Conservation (phyloP, 1,140 invertebrate genomes). For the Trissolcus basalis region DNA sequence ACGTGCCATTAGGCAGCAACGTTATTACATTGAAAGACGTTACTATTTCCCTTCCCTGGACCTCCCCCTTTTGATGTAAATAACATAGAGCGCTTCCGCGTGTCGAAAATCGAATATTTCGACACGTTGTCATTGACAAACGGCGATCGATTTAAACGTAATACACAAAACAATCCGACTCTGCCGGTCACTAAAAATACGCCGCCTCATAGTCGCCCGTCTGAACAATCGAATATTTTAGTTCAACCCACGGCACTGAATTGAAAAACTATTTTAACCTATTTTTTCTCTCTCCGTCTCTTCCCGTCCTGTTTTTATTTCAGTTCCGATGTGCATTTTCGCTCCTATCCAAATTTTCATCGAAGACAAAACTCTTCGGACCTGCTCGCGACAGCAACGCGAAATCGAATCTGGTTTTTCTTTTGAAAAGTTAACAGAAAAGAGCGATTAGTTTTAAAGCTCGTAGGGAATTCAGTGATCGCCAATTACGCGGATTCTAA, state of each 20-base stretch:
- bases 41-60: constrained; percentile 20
- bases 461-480: constrained; percentile 38
- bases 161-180: constrained; percentile 4
- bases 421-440: constrained; percentile 34
- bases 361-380: constrained; percentile 5
- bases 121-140: constrained; percentile 31
- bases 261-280: too few relatives aligned
- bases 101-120: constrained; percentile 22
- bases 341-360: constrained; percentile 11
- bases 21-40: constrained; percentile 32
- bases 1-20: constrained; percentile 31
- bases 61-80: constrained; percentile 23
- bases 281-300: too few relatives aligned
- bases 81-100: constrained; percentile 25
- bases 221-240: too few relatives aligned
- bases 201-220: too few relatives aligned
- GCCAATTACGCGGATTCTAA: constrained; percentile 38
- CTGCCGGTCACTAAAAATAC: neutral
- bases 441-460: constrained; percentile 36
- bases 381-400: neutral
- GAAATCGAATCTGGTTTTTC: constrained; percentile 38
- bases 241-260: too few relatives aligned
- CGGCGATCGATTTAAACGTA: constrained; percentile 24
- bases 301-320: too few relatives aligned
- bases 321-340: neutral